Base-by-base conservation (phyloP, 2,113 vertebrate genomes). In the Phyllostomus discolor region DNA sequence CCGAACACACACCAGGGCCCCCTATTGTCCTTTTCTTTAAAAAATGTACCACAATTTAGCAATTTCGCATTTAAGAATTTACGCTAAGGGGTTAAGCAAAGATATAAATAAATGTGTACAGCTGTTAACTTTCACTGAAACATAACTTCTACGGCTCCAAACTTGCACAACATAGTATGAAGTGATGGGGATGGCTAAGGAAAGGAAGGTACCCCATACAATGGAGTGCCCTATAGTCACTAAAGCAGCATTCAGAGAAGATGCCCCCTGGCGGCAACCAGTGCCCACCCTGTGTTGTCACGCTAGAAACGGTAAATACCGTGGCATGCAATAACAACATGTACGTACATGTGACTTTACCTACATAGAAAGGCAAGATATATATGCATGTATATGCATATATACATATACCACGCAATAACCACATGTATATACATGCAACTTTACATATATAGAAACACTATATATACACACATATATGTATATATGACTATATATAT, bases 251-350 rank as follows among this genome's bases (percentile, higher is more conserved):
- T 3, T 52, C 3, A 57, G 19, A 16, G 50, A 52, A 2, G 4
- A 33, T 10, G n/a, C 22, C 17, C 15, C 10, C 19, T 24, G 57
- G 19, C 1, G 78, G 17, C 2, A 22, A 0, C 1, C 4, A 20
- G 38, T n/a, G 7, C 17, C 12, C 31, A 35, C 0, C 46, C 16
- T 6, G 15, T 50, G 33, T 15, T 19, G 43, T 80, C 52, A 54
- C 16, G 15, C 4, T 33, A 50, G 2, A 72, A 50, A 31, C 8
- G 31, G 3, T 10, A n/a, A 16, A 19, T 33, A 11, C 1, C 2
- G 19, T 31, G 31, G 28, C 22, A 76, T 72, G 24, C 12, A 28
- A 22, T 41, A 20, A 15, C 48, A 20, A 9, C 24, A 54, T 9
- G 3, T 16, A 4, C 8, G 14, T 46, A 1, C 24, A 48, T 11